phyloP scores from a whole-genome alignment of 2,113 vertebrate genomes.

The Pseudolaguvia tuberculata region DNA sequence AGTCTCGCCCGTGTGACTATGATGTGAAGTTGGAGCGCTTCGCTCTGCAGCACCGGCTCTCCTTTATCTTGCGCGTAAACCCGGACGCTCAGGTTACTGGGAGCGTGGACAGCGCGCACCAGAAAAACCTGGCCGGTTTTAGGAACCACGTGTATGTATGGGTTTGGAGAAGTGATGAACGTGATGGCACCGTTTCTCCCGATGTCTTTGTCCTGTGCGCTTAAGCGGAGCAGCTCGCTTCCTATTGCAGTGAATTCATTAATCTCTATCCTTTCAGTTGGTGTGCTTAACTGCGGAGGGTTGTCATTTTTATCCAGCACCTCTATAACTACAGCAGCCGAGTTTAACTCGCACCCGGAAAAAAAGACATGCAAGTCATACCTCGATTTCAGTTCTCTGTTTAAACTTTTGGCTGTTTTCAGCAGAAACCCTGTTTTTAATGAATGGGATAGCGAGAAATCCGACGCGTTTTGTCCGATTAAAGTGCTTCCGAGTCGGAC shows the following conservation, averaged over 20 bases:
- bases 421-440: constrained; percentile 47
- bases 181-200: constrained; percentile 62
- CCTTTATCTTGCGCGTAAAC: constrained; percentile 65
- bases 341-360: constrained; percentile 44
- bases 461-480: constrained; percentile 56
- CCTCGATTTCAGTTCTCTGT: constrained; percentile 64
- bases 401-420: constrained; percentile 65
- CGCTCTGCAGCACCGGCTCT: constrained; percentile 50
- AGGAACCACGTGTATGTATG: constrained; percentile 66
- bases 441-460: constrained; percentile 57
- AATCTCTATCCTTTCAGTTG: constrained; percentile 52
- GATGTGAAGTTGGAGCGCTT: constrained; percentile 57
- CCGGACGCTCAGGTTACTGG: constrained; percentile 53
- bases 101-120: constrained; percentile 61
- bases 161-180: constrained; percentile 60
- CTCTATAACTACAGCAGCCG: constrained; percentile 58
- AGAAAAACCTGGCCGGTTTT: constrained; percentile 67
- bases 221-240: constrained; percentile 60
- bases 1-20: constrained; percentile 34
- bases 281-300: constrained; percentile 57
- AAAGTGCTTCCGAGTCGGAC: constrained; percentile 39
- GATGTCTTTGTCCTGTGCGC: constrained; percentile 61
- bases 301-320: constrained; percentile 71
- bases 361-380: constrained; percentile 60
- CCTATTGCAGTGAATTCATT: constrained; percentile 63